Percentiles rank a stretch among this genome's conserved stretches.
Conservation (phyloP, 2,888 invertebrate species). For the Seira sanloemensis region DNA sequence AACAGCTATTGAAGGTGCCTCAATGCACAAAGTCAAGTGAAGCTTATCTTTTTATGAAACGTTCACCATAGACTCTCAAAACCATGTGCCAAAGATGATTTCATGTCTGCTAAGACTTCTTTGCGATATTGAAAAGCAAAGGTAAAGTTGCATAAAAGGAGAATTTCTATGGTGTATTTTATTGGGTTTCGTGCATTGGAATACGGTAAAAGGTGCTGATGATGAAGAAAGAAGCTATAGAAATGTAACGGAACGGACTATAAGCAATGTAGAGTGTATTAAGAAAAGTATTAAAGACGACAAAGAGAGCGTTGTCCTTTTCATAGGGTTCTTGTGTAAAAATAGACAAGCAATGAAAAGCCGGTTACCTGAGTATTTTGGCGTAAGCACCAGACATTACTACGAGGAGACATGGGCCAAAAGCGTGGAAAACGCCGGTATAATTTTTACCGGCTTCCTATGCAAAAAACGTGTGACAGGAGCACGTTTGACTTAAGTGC, state of each 20-base stretch:
- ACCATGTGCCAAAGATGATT: not conserved
- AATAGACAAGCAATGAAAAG: conserved; percentile 30
- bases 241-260: conserved; percentile 27
- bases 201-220: not conserved
- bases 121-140: not conserved
- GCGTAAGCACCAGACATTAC: not conserved
- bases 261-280: not conserved
- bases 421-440: not conserved
- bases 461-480: not conserved
- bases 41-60: not conserved
- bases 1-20: conserved; percentile 53
- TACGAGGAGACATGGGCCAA: not conserved
- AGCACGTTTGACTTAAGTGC: not conserved
- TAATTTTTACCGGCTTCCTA: not conserved
- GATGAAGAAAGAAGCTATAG: conserved; percentile 54
- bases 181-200: not conserved
- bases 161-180: not conserved
- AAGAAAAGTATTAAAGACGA: not conserved
- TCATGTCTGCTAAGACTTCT: not conserved
- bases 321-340: conserved; percentile 26
- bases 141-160: not conserved
- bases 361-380: conserved; percentile 18
- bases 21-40: not conserved
- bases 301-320: conserved; percentile 62
- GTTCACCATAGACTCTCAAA: not conserved